Conservation (phyloP, 1,140 invertebrate genomes). For the Atta cephalotes region DNA sequence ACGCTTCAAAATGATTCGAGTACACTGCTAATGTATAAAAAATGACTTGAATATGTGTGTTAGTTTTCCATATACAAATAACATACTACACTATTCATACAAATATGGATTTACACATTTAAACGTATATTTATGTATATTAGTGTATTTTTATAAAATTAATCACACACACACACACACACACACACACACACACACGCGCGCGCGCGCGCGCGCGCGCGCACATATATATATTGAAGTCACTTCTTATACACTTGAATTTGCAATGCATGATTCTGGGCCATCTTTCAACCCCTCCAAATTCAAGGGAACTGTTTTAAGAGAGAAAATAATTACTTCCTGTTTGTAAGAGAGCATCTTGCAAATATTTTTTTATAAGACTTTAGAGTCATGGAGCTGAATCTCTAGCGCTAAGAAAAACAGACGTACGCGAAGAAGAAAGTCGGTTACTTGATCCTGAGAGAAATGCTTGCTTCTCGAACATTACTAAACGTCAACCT, state of each 20-base stretch:
- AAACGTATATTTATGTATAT: too few species aligned
- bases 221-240: too few species aligned
- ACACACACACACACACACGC: too few species aligned
- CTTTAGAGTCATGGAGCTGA: neutral
- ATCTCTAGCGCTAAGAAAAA: neutral
- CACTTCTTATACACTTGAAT: too few species aligned
- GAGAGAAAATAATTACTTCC: neutral
- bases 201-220: too few species aligned
- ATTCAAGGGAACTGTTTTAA: neutral
- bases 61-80: too few species aligned
- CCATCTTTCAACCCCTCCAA: neutral
- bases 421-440: neutral
- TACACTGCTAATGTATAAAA: too few species aligned
- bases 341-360: neutral
- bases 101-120: too few species aligned
- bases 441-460: conserved; percentile 12
- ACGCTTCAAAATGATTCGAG: neutral
- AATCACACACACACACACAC: too few species aligned
- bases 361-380: neutral
- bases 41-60: too few species aligned
- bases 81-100: too few species aligned
- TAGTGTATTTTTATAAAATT: too few species aligned
- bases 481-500: conserved; percentile 74
- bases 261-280: neutral
- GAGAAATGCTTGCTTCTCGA: conserved; percentile 17